Evolutionary conservation across 2,888 invertebrate genomes (phyloP), one percentile per base, ranked within the genome.

Genomic region (Gymnoscelis rufifasciata): DNA sequence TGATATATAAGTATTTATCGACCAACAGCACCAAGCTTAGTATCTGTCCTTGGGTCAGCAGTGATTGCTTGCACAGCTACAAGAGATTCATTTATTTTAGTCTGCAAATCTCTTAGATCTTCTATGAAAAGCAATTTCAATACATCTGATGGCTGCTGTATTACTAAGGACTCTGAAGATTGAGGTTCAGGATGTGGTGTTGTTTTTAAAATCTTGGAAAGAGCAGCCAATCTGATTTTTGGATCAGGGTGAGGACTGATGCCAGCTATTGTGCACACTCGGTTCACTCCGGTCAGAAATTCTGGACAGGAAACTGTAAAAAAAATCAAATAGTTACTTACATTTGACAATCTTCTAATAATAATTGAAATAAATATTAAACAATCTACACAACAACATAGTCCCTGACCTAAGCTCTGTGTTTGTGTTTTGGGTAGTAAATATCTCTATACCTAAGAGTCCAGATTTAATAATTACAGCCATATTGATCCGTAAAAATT

Each of bases 1-100:
- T 12, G n/a, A 27, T n/a, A 23, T 24, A 15, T 5, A 13, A 8
- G 10, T 13, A 10, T 1, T 33, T 84, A 83, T 81, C 81, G 78
- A 19, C 98, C 98, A 59, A 98, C 97, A 91, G 95, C 94, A 40
- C 98, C 98, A 36, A 99, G 87, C 73, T 93, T 94, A 0, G 97
- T 96, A 72, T 99, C 97, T 53, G 98, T 99, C 84, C 97, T 97
- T 1, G 98, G 99, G 89, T 99, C 94, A 3, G 98, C 98, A 0
- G 99, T 99, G 1, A 99, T 89, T 52, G 89, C 91, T 87, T 99
- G 99, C 2, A 97, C 95, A 33, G 93, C 91, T 1, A 98, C 99
- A 57, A 99, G 94, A 0, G 96, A 93, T 77, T 98, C 96, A 79
- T 99, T 99, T 39, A 98, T 97, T 65, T 91, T 92, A 0, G 97